A percentile compares a stretch with the other conserved stretches of the same genome.
Conservation (phyloP, 1,140 invertebrate species). For the Gerris buenoi region DNA sequence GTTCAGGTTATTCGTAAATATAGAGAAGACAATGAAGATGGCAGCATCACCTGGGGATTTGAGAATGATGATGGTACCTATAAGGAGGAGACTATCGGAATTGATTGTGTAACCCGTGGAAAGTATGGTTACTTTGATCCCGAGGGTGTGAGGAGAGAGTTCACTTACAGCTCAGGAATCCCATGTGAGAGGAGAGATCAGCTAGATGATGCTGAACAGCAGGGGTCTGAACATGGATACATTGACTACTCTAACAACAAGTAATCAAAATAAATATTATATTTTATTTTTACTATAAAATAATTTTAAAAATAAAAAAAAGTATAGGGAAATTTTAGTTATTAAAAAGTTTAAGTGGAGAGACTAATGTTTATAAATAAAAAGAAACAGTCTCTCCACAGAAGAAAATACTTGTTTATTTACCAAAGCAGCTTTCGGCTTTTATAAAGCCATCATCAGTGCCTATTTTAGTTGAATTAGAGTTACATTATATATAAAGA, state of each 20-base stretch:
- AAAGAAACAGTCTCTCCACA: no score
- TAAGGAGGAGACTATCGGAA: slow-evolving; percentile 66
- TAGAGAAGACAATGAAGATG: slow-evolving; percentile 61
- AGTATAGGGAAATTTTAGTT: background rate
- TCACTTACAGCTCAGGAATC: slow-evolving; percentile 54
- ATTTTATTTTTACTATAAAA: no score
- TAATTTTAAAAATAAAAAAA: slow-evolving; percentile 36
- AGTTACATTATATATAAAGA: no score
- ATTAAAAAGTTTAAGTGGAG: no score
- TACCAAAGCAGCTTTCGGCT: no score
- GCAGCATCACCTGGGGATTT: slow-evolving; percentile 71
- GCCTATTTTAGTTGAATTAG: no score
- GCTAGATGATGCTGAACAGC: slow-evolving; percentile 30
- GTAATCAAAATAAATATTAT: no score
- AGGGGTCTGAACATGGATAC: slow-evolving; percentile 37
- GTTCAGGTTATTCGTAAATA: slow-evolving; percentile 37
- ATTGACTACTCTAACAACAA: slow-evolving; percentile 33
- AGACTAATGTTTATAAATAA: no score
- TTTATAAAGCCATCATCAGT: no score
- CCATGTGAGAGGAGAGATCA: slow-evolving; percentile 44
- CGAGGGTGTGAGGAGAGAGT: slow-evolving; percentile 54
- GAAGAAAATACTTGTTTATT: no score
- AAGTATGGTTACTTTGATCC: slow-evolving; percentile 63
- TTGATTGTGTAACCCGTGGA: slow-evolving; percentile 60
- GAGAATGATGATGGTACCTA: slow-evolving; percentile 65